Percentiles rank a stretch among this genome's conserved stretches.
These are phyloP conservation scores for Neostethus bicornis DNA, from an alignment of 2,797 vertebrate species.

Conservation along the genomic window DNA sequence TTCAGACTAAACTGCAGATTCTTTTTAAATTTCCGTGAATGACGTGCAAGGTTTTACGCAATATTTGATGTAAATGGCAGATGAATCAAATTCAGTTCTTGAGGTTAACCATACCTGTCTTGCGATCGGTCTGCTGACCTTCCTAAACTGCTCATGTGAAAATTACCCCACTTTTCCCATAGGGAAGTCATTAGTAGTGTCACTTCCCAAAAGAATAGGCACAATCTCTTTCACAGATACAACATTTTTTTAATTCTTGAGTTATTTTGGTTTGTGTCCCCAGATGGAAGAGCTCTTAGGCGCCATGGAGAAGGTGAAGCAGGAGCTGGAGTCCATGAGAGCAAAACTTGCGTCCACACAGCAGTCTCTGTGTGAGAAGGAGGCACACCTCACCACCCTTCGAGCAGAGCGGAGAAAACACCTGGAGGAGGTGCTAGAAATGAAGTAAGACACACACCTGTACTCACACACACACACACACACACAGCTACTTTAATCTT, in stretches of 20 bases:
- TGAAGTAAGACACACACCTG: conserved; percentile 88
- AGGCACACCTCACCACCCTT: conserved; percentile 94
- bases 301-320: conserved; percentile 99
- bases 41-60: conserved; percentile 8
- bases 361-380: conserved; percentile 97
- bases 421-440: conserved; percentile 97
- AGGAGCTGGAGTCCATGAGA: conserved; percentile 97
- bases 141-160: conserved; percentile 21
- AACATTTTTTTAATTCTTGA: conserved; percentile 17
- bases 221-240: background rate
- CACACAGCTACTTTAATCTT: conserved; percentile 37
- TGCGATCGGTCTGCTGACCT: conserved; percentile 2
- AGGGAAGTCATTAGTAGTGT: conserved; percentile 6
- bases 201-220: background rate
- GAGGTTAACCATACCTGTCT: conserved; percentile 25
- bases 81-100: conserved; percentile 51
- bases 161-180: conserved; percentile 16
- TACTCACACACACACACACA: conserved; percentile 1
- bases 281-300: conserved; percentile 97
- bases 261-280: conserved; percentile 30
- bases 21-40: background rate
- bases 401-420: conserved; percentile 96
- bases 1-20: background rate
- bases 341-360: conserved; percentile 96
- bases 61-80: conserved; percentile 48